Base-by-base conservation (phyloP, 2,797 vertebrate species). In the Pseudomugil gertrudae region DNA sequence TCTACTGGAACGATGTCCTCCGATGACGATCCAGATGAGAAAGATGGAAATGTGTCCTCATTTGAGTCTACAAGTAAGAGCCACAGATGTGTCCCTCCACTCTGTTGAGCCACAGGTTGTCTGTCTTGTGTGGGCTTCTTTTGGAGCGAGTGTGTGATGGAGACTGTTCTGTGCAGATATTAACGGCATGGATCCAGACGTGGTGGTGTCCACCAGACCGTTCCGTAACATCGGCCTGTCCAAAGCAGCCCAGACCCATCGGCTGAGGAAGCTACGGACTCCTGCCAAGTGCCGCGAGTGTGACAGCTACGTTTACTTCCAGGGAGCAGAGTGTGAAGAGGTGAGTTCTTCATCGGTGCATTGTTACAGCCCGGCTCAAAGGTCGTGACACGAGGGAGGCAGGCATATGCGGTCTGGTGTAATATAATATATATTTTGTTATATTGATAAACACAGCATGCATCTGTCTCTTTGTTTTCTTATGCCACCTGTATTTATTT, bases 271-370 rank as follows among this genome's bases (percentile, higher is more conserved):
- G 86, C 94, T 99, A 19, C 95, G 98, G 0, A 84, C 96, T 0
- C 97, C 98, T 0, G 89, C 98, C 7, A 98, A 98, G 69, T 99
- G 98, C 55, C 93, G 98, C 1, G 98, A 99, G 66, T 99, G 98
- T 68, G 98, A 98, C 91, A 99, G 96, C 89, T 99, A 99, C 0
- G 97, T 99, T 40, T 99, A 99, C 86, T 99, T 99, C 92, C 98
- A 98, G 83, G 98, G 98, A 0, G 98, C 96, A 0, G 98, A 99
- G 77, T 99, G 98, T 0, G 97, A 99, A 87, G 96, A 99, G 95
- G 98, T 97, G 78, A 90, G 88, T 51, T 62, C n/a, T 48, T 47
- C 9, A 23, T 69, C 17, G 8, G 3, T 6, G 51, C 29, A n/a
- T n/a, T n/a, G n/a, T n/a, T n/a, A n/a, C n/a, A n/a, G n/a, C n/a